Evolutionary conservation across 2,888 invertebrate genomes (phyloP).

Genomic region (Disparrhopalites patrizii): DNA sequence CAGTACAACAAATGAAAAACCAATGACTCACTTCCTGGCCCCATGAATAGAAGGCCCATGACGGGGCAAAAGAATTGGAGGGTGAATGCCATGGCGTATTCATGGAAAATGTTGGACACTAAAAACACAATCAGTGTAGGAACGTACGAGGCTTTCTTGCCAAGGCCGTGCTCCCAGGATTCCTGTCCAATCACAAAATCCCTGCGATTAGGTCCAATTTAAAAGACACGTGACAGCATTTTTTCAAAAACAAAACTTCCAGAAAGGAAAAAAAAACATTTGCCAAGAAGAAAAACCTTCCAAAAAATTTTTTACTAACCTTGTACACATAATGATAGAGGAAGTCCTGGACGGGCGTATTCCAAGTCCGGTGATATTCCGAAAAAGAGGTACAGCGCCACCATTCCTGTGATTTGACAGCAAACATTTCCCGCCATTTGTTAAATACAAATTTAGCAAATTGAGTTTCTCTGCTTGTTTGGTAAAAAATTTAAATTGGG

Average conservation of each 20-base stretch:
- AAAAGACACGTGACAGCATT: neutral
- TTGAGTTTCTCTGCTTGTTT: neutral
- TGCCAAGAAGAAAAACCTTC: too few relatives aligned
- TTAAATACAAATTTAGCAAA: neutral
- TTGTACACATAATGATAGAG: slow-evolving; percentile 70
- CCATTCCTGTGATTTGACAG: slow-evolving; percentile 67
- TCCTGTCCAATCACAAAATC: slow-evolving; percentile 4
- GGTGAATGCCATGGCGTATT: slow-evolving; percentile 71
- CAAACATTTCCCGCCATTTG: neutral
- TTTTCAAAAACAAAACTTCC: too few relatives aligned
- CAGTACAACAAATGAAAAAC: neutral
- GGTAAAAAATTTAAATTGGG: neutral
- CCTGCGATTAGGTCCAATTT: neutral
- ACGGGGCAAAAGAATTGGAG: slow-evolving; percentile 85
- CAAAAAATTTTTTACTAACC: slow-evolving; percentile 1
- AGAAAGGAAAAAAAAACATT: too few relatives aligned
- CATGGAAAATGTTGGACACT: slow-evolving; percentile 81
- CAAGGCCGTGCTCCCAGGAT: slow-evolving; percentile 10
- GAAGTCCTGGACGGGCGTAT: slow-evolving; percentile 90
- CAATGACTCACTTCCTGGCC: slow-evolving; percentile 24
- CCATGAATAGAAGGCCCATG: slow-evolving; percentile 67
- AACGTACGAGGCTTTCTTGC: slow-evolving; percentile 41
- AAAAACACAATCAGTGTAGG: slow-evolving; percentile 66
- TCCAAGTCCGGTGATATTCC: slow-evolving; percentile 85
- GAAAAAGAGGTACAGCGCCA: slow-evolving; percentile 83